Evolutionary conservation across 2,113 vertebrate species (phyloP).

Genomic region (Urocynchramus pylzowi): DNA sequence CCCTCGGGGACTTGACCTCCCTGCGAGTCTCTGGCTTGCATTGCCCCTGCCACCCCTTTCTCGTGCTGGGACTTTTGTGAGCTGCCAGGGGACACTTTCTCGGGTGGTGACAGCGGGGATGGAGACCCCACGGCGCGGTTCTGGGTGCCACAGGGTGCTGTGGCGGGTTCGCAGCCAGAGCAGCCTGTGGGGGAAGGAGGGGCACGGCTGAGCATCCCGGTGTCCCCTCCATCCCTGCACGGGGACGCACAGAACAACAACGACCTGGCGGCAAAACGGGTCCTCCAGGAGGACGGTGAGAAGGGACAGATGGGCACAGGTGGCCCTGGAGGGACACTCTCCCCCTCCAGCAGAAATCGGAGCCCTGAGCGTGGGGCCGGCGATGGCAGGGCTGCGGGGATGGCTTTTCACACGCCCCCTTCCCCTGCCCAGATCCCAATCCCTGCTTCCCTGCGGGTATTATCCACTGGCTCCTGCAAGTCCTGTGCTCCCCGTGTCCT

Average conservation of each 20-base stretch:
- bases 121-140: rapidly evolving
- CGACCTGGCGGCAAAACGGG: rapidly evolving
- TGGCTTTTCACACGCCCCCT: background rate
- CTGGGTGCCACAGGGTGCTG: background rate
- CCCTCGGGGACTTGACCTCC: background rate
- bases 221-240: background rate
- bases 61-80: background rate
- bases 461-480: background rate
- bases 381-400: background rate
- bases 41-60: background rate
- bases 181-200: rapidly evolving
- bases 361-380: background rate
- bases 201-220: rapidly evolving
- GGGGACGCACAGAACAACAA: rapidly evolving
- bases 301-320: constrained; percentile 55
- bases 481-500: background rate
- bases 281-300: background rate
- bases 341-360: constrained; percentile 41
- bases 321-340: background rate
- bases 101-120: background rate
- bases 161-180: rapidly evolving
- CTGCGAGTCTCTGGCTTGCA: rapidly evolving
- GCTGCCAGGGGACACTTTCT: background rate
- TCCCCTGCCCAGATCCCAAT: background rate
- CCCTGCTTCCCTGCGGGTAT: background rate